These are phyloP conservation scores for Tachycineta bicolor DNA, from an alignment of 2,113 vertebrate genomes.

Conservation along the genomic window DNA sequence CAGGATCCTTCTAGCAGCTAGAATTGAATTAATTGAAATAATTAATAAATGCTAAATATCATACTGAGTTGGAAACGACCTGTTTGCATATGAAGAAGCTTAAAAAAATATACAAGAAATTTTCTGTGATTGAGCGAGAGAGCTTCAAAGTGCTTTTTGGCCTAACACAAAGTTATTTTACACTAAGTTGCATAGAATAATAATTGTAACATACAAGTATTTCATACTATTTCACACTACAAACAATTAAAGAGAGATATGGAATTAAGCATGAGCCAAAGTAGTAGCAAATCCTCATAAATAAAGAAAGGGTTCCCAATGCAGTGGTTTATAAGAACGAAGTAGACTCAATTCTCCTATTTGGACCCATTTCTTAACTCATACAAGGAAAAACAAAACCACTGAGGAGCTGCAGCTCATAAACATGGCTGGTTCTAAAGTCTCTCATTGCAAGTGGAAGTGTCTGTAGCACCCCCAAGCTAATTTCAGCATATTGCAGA, in stretches of 20 bases:
- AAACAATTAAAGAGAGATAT: neutral
- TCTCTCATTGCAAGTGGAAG: neutral
- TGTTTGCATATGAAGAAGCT: neutral
- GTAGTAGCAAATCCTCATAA: neutral
- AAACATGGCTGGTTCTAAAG: neutral
- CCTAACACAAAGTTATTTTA: neutral
- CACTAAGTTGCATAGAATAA: neutral
- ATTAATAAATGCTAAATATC: neutral
- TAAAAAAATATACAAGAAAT: neutral
- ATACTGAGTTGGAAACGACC: neutral
- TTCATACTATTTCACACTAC: neutral
- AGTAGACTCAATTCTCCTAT: neutral
- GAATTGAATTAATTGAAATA: constrained; percentile 4
- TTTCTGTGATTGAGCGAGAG: neutral
- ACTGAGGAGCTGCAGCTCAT: neutral
- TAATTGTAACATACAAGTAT: neutral
- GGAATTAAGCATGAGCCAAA: neutral
- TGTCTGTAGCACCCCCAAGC: neutral
- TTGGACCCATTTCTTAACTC: neutral
- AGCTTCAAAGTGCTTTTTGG: neutral
- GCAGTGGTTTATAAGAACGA: neutral
- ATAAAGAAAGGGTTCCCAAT: neutral
- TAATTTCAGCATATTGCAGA: neutral
- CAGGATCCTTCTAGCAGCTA: neutral
- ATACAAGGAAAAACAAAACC: neutral